These are phyloP conservation scores for Gavia stellata DNA, from an alignment of 2,113 vertebrate genomes.

Conservation along the genomic window DNA sequence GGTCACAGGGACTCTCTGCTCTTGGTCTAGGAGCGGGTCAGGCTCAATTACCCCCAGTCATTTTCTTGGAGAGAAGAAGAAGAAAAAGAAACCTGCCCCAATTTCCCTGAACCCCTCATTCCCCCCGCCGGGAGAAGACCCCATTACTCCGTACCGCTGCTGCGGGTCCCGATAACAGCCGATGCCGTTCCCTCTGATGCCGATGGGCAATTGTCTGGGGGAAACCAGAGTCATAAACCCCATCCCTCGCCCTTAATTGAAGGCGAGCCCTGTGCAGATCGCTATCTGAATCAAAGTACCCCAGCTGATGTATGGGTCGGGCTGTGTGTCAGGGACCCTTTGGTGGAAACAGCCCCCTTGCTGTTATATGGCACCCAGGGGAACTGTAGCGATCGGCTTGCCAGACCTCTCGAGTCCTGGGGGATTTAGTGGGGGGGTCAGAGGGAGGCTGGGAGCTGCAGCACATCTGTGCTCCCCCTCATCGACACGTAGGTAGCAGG, in stretches of 20 bases:
- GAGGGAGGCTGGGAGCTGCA: not conserved
- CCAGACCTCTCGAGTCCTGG: not conserved
- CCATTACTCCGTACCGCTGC: fast-evolving
- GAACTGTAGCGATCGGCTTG: not conserved
- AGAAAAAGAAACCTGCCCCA: not conserved
- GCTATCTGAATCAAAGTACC: conserved; percentile 63
- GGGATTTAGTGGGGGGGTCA: not conserved
- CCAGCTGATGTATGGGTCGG: not conserved
- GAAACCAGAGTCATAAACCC: conserved; percentile 42
- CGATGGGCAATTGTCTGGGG: not conserved
- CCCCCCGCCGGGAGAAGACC: not conserved
- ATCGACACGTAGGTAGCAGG: not conserved
- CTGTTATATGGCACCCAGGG: not conserved
- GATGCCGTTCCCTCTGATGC: not conserved
- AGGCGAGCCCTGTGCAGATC: not conserved
- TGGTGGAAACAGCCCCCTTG: conserved; percentile 21
- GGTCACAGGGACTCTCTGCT: fast-evolving
- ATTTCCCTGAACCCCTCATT: not conserved
- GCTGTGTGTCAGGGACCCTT: not conserved
- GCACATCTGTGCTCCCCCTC: not conserved
- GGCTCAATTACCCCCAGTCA: not conserved
- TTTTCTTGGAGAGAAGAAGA: not conserved
- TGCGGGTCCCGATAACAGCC: not conserved
- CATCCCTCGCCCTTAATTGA: not conserved
- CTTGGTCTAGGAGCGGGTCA: fast-evolving